These are phyloP conservation scores for Aviceda subcristata DNA, from an alignment of 2,113 vertebrate species.

Conservation along the genomic window DNA sequence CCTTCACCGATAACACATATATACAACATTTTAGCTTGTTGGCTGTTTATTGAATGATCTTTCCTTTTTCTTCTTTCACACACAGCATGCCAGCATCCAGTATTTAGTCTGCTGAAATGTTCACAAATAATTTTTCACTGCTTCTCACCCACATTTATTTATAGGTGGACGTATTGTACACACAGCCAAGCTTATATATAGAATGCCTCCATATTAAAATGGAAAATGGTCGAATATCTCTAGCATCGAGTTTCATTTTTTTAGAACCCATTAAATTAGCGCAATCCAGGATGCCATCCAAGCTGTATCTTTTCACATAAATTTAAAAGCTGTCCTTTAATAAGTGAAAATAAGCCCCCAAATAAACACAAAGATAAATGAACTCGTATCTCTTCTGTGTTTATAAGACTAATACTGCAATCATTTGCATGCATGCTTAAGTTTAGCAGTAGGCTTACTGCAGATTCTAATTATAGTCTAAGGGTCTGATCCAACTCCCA, in stretches of 20 bases:
- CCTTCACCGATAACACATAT: neutral
- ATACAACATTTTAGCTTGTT: neutral
- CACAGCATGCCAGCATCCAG: neutral
- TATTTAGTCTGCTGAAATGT: neutral
- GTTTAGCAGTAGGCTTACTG: neutral
- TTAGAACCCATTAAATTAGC: neutral
- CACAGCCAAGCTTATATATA: conserved; percentile 12
- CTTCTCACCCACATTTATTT: conserved; percentile 31
- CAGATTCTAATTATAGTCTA: conserved; percentile 39
- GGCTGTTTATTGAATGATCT: neutral
- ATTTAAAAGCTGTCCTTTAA: conserved; percentile 32
- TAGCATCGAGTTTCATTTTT: neutral
- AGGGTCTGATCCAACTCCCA: conserved; percentile 46
- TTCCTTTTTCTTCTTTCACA: neutral
- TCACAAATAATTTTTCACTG: neutral
- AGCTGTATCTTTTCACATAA: neutral
- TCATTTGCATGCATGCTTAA: neutral
- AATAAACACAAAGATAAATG: neutral
- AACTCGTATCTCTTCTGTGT: neutral
- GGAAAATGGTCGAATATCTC: neutral
- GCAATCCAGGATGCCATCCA: neutral
- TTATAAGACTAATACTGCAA: neutral
- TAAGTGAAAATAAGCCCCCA: neutral
- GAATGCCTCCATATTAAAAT: neutral
- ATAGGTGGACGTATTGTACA: conserved; percentile 1